Conservation (phyloP, 2,113 vertebrate species). For the Eulemur rufifrons region DNA sequence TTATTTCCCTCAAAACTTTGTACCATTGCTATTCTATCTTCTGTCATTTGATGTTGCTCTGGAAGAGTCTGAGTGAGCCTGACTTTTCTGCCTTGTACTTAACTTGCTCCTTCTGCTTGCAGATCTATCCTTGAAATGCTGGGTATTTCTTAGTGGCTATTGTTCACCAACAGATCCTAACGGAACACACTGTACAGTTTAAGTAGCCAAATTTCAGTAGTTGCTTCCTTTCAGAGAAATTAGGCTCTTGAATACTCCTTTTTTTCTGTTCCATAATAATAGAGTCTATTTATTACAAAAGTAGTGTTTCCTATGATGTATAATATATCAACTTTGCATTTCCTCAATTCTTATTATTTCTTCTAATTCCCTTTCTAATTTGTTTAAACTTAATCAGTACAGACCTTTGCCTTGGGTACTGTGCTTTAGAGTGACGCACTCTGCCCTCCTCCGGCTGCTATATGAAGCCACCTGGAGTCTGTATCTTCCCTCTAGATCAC, state of each 20-base stretch:
- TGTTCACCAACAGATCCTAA: neutral
- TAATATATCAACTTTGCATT: neutral
- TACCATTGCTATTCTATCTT: neutral
- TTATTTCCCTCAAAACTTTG: neutral
- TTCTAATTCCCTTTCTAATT: neutral
- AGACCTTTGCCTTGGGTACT: neutral
- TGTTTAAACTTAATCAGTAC: neutral
- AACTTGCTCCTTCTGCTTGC: neutral
- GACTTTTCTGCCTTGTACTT: neutral
- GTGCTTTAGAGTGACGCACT: accelerated
- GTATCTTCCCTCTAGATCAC: neutral
- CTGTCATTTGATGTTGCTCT: neutral
- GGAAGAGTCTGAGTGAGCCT: neutral
- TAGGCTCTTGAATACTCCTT: neutral
- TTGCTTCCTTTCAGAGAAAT: neutral
- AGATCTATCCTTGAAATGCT: neutral
- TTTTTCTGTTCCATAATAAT: neutral
- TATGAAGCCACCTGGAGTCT: neutral
- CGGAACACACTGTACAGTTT: neutral
- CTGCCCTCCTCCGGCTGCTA: too few species aligned
- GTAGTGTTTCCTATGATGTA: neutral
- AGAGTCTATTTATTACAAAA: neutral
- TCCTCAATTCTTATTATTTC: neutral
- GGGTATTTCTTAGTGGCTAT: neutral
- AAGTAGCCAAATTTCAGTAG: neutral